Percentiles rank a stretch among this genome's conserved stretches.
phyloP scores from a whole-genome alignment of 2,113 vertebrate species.

The human region DNA sequence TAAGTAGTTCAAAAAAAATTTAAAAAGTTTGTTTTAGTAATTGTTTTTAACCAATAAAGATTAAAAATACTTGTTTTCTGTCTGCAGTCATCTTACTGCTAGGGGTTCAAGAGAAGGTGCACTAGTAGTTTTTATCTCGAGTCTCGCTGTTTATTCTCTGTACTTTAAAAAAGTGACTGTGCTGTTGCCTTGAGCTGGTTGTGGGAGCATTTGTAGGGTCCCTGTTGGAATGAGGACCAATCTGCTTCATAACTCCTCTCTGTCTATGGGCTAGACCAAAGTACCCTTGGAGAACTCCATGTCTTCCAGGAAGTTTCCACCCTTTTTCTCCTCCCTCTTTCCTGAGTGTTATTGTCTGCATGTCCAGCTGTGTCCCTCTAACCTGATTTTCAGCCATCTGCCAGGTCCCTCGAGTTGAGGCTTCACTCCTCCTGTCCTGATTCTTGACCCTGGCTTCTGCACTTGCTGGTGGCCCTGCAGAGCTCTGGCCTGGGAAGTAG shows the following conservation, averaged over 20 bases:
- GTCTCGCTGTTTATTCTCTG: neutral
- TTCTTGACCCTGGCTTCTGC: neutral
- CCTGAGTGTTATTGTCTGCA: neutral
- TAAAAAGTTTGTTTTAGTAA: neutral
- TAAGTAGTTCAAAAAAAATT: neutral
- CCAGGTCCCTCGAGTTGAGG: neutral
- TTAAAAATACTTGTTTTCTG: neutral
- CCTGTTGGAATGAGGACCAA: neutral
- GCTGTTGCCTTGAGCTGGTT: neutral
- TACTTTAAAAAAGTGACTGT: neutral
- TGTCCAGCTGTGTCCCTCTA: neutral
- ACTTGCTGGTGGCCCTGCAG: neutral
- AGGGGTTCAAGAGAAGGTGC: neutral
- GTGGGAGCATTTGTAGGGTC: neutral
- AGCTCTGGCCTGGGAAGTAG: neutral
- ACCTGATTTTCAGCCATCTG: neutral
- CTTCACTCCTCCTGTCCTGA: neutral
- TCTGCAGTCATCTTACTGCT: neutral
- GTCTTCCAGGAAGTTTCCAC: neutral
- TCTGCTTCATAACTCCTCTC: neutral
- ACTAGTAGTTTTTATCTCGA: neutral
- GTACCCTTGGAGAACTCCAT: neutral
- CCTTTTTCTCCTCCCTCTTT: neutral
- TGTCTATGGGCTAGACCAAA: neutral
- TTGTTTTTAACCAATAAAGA: neutral